These are phyloP conservation scores for Lasioglossum morio DNA, from an alignment of 2,888 invertebrate species.

Conservation along the genomic window DNA sequence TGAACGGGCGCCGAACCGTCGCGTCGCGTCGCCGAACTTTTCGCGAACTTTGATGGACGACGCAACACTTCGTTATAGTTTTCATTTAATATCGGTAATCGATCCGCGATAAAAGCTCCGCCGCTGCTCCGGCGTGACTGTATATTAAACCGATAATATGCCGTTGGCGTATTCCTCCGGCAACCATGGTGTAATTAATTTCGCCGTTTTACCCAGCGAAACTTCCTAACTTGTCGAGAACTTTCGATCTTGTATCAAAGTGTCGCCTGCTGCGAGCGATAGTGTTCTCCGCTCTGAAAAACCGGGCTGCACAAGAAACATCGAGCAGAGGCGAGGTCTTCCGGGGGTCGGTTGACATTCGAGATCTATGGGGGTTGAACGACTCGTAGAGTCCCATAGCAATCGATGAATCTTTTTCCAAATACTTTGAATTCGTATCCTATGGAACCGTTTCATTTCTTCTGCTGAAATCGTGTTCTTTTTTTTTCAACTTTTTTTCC, in stretches of 20 bases:
- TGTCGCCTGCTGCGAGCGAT: constrained; percentile 32
- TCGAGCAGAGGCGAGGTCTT: neutral
- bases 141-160: constrained; percentile 66
- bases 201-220: constrained; percentile 51
- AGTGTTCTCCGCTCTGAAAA: constrained; percentile 30
- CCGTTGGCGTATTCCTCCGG: constrained; percentile 49
- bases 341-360: neutral
- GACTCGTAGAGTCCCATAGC: neutral
- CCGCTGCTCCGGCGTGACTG: constrained; percentile 20
- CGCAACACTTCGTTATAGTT: constrained; percentile 45
- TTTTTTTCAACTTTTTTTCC: neutral
- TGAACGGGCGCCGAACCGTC: neutral
- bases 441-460: too few relatives aligned
- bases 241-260: constrained; percentile 50
- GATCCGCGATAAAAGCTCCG: constrained; percentile 60
- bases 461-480: too few relatives aligned
- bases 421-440: neutral
- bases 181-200: constrained; percentile 57
- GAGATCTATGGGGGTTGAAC: neutral
- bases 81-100: constrained; percentile 60
- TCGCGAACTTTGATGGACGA: constrained; percentile 29
- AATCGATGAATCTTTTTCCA: neutral
- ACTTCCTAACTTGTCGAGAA: constrained; percentile 46
- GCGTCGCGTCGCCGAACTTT: too few relatives aligned
- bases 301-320: constrained; percentile 29